Evolutionary conservation across 2,888 invertebrate genomes (phyloP).

Genomic region (Himalopsyche tibetana): DNA sequence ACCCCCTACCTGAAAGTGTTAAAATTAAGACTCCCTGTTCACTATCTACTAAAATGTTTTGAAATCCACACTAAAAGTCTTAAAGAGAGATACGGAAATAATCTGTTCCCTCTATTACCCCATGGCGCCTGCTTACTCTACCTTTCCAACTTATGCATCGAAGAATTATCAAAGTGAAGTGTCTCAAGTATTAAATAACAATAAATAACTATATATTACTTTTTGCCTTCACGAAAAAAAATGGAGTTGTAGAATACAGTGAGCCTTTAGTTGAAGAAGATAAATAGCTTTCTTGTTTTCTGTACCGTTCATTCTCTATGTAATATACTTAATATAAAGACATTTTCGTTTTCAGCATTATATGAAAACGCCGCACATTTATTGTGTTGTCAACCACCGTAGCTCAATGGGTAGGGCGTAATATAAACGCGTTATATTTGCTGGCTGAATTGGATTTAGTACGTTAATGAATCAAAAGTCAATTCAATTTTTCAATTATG

Average conservation of each 20-base stretch:
- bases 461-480: no score
- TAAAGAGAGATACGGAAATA: neutral
- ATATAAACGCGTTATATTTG: no score
- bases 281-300: slow-evolving; percentile 13
- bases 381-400: no score
- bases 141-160: neutral
- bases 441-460: no score
- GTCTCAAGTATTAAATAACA: slow-evolving; percentile 37
- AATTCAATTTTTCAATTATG: no score
- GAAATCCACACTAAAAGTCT: neutral
- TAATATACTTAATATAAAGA: neutral
- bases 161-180: slow-evolving; percentile 11
- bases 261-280: neutral
- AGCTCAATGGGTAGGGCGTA: no score
- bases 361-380: no score
- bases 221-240: slow-evolving; percentile 9
- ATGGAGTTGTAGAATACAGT: neutral
- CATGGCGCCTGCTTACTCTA: slow-evolving; percentile 12
- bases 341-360: neutral
- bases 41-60: slow-evolving; percentile 28
- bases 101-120: slow-evolving; percentile 32
- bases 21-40: neutral
- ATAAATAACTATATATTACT: neutral
- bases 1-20: neutral
- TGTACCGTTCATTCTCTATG: neutral